A percentile compares a stretch with the other conserved stretches of the same genome.
phyloP scores from a whole-genome alignment of 2,888 invertebrate genomes.

The Agrochola litura region DNA sequence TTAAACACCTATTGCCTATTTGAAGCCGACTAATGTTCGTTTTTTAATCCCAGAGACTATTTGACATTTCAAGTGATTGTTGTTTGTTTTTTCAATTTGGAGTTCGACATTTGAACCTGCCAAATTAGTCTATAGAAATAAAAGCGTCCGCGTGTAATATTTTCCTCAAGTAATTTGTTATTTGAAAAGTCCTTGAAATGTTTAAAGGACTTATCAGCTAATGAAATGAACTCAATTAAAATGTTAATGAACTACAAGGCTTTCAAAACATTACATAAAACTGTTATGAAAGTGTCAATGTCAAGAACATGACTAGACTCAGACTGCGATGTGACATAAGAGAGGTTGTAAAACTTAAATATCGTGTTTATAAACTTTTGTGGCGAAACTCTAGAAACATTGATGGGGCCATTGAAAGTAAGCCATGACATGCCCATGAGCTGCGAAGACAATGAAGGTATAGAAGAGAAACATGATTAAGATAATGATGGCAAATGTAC shows the following conservation, averaged over 20 bases:
- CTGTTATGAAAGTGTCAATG: constrained; percentile 42
- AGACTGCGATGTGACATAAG: constrained; percentile 3
- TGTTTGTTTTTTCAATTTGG: too few species aligned
- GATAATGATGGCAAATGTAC: neutral
- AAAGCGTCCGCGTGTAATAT: constrained; percentile 1
- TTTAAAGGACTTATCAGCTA: constrained; percentile 2
- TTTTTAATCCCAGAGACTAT: too few species aligned
- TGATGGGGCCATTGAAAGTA: neutral
- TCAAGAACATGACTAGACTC: constrained; percentile 21
- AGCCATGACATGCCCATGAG: neutral
- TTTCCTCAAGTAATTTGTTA: neutral
- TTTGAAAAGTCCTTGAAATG: neutral
- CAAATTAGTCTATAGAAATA: neutral
- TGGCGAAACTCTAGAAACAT: neutral
- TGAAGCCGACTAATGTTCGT: neutral
- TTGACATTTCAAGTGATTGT: too few species aligned
- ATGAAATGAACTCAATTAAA: constrained; percentile 24
- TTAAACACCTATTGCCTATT: neutral
- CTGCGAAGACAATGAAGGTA: neutral
- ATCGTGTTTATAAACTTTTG: neutral
- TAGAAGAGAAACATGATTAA: neutral
- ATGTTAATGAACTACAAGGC: constrained; percentile 19
- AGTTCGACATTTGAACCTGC: too few species aligned
- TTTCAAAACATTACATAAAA: constrained; percentile 18
- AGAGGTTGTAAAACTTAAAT: neutral